Base-by-base conservation (phyloP, 1,140 invertebrate species). In the Vollenhovia emeryi region DNA sequence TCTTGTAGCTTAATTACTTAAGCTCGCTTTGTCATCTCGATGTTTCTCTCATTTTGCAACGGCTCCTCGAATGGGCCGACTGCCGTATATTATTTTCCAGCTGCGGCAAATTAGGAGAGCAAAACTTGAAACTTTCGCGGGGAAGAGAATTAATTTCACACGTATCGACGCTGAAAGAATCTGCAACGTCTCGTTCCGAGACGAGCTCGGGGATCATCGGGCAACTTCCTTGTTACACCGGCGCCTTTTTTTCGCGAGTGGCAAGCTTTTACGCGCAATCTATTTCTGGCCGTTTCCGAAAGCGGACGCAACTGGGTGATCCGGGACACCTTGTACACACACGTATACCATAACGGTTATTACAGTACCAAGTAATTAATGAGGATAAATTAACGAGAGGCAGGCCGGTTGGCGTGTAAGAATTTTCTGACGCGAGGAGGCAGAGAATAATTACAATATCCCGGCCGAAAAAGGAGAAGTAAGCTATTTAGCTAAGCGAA, bases 331-430 rank as follows among this genome's bases (percentile, higher is more conserved):
- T 79, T 68, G 40, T 64, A 82, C 1, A 82, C 57, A 82, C 50
- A 59, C 3, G 2, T 66, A 66, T 73, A 27, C 36, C 50, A 36
- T 82, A 82, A 82, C 27, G 78, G 64, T 73, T 73, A 82, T 82
- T 82, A 73, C 66, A 71, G 66, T 59, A 82, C 66, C 43, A 80
- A 69, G 36, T 80, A 82, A 82, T 57, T 82, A 82, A 80, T 80
- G 36, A 71, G 36, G 66, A 15, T 71, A 73, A 4, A 80, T 80
- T 71, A 57, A 82, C 9, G n/a, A 73, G 36, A 73, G 21, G n/a
- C 33, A 57, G 50, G 7, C 7, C 43, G 33, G 18, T 57, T 36
- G 21, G 21, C 15, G 13, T 50, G 30, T 11, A 43, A 71, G 43
- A 82, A 59, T 73, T n/a, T 43, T 33, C n/a, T 57, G 40, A 50